Base-by-base conservation (phyloP, 1,140 invertebrate genomes). In the Branchinecta lindahli region DNA sequence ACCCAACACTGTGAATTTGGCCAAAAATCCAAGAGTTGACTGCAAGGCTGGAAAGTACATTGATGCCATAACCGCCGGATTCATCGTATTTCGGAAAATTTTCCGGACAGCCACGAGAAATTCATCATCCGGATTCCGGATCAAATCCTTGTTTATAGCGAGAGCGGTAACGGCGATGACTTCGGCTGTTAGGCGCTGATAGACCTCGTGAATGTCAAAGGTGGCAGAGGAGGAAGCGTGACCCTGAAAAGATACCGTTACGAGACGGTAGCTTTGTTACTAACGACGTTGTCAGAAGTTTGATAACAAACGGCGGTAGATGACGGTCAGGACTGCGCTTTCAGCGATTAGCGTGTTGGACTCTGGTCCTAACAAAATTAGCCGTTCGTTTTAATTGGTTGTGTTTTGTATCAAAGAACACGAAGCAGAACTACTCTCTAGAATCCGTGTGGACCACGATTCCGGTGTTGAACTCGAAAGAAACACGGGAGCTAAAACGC, bases 91-190 rank as follows among this genome's bases (percentile, higher is more conserved):
- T 8, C 73, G 61, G 12, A 81, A 72, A 71, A 79, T 79, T n/a
- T 75, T 75, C 45, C 74, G 69, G 3, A 78, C 74, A 2, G 75
- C 74, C 10, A 71, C 68, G 7, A 78, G 71, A 47, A 79, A 75
- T 18, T 70, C 61, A 72, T 82, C 79, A n/a, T 81, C 75, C 45
- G 76, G 76, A 70, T 82, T 75, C n/a, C 75, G 72, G 61, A 81
- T 75, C 65, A 78, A 79, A 45, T 81, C 74, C 0, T 77, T 75
- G 33, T 80, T 75, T 70, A 83, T 76, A 1, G 81, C 81, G 45
- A 84, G 75, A 0, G 80, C 82, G 74, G 80, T 81, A 47, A 77
- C 76, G 18, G 78, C 77, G 68, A 84, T 84, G 0, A 82, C 79
- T 72, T 83, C 80, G 46, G 82, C 75, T 0, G 82, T 83, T 5